Percentiles rank a stretch among this genome's conserved stretches.
These are phyloP conservation scores for Malachius bipustulatus DNA, from an alignment of 2,888 invertebrate genomes.

Conservation along the genomic window DNA sequence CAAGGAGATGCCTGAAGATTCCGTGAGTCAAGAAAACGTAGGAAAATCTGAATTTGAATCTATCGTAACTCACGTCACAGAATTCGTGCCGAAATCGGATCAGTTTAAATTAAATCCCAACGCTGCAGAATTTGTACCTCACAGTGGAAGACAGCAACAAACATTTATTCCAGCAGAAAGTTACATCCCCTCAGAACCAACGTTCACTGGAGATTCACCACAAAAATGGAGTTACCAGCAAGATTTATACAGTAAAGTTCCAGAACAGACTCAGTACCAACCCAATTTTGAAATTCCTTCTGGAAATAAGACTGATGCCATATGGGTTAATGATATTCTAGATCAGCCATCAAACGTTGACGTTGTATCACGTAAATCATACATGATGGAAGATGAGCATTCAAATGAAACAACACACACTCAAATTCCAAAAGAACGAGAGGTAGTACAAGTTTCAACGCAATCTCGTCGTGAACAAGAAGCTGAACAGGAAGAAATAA, in stretches of 20 bases:
- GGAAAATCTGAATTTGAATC: constrained; percentile 29
- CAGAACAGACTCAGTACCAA: constrained; percentile 21
- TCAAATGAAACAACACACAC: too few species aligned
- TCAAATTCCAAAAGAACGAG: too few species aligned
- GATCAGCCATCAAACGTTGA: constrained; percentile 21
- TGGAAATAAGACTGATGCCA: constrained; percentile 28
- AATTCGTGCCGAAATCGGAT: constrained; percentile 30
- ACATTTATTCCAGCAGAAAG: background rate
- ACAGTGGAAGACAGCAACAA: constrained; percentile 17
- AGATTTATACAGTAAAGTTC: constrained; percentile 20
- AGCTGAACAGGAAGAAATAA: background rate
- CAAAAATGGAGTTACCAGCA: constrained; percentile 23
- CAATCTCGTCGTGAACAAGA: too few species aligned
- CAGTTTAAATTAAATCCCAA: constrained; percentile 32
- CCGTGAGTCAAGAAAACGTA: constrained; percentile 6
- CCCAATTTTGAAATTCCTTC: constrained; percentile 27
- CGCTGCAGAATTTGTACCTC: constrained; percentile 34
- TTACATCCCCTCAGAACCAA: background rate
- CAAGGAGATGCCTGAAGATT: background rate
- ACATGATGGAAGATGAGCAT: too few species aligned
- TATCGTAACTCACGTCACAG: constrained; percentile 28
- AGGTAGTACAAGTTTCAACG: too few species aligned
- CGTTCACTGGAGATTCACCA: background rate
- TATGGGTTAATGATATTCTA: constrained; percentile 31
- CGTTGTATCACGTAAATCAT: too few species aligned